phyloP scores from a whole-genome alignment of 53 echinoderm and acorn worm genomes.

The Paracentrotus lividus region DNA sequence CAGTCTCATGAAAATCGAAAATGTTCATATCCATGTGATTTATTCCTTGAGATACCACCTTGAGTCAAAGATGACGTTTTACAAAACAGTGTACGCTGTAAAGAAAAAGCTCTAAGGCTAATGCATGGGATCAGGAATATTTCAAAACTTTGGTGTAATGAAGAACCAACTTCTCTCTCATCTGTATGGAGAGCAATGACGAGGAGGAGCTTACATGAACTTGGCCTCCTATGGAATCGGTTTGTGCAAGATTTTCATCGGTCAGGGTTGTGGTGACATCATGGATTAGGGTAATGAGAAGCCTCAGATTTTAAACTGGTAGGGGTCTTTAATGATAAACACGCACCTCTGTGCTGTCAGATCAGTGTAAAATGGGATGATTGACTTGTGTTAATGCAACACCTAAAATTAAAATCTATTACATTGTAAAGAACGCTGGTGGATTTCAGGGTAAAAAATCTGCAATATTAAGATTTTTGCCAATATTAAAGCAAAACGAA shows the following conservation, averaged over 20 bases:
- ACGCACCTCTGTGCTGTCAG: neutral
- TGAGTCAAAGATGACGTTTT: too few relatives aligned
- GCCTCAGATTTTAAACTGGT: neutral
- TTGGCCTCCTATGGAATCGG: constrained; percentile 29
- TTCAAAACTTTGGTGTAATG: too few relatives aligned
- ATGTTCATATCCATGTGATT: too few relatives aligned
- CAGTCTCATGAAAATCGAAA: too few relatives aligned
- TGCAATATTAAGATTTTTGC: too few relatives aligned
- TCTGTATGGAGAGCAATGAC: neutral
- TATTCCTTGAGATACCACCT: too few relatives aligned
- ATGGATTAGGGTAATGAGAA: neutral
- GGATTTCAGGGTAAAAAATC: neutral
- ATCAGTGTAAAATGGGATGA: neutral
- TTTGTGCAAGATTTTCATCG: constrained; percentile 18
- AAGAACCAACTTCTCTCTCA: too few relatives aligned
- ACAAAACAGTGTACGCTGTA: too few relatives aligned
- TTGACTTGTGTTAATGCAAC: neutral
- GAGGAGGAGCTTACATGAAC: constrained; percentile 6
- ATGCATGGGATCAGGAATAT: too few relatives aligned
- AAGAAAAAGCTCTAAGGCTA: too few relatives aligned
- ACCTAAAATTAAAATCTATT: constrained; percentile 11
- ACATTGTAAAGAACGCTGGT: neutral
- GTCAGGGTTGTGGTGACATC: neutral
- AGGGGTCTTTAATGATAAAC: constrained; percentile 14
- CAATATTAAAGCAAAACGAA: neutral